Evolutionary conservation across 2,113 vertebrate species (phyloP), one percentile per base, ranked within the genome.

Genomic region (Cacatua alba): DNA sequence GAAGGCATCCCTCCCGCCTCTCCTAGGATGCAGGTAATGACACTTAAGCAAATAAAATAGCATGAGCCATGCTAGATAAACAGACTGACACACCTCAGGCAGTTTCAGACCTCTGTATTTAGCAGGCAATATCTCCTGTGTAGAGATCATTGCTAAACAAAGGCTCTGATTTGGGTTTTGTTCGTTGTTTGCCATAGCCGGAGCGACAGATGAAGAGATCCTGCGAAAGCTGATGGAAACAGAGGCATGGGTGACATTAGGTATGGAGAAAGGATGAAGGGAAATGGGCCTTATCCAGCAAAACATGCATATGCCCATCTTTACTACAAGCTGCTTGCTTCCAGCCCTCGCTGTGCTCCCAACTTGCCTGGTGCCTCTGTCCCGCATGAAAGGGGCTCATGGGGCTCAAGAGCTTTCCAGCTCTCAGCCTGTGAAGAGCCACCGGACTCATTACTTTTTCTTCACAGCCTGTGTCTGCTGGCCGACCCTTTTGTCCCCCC

Each of bases 21-120:
- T 95, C 83, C 41, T 65, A 82, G 85, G 76, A 72, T 2, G 39
- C 39, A 84, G 63, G 88, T 63, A 94, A 82, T 57, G 90, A 88
- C 87, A 90, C 80, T 91, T 87, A 68, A 85, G n/a, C 41, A 95
- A 96, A 95, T 67, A 92, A 86, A 90, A 63, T 19, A 83, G 31
- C 75, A 59, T 41, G 77, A 95, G 71, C 88, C 75, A 53, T 37
- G 60, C 46, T 65, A 86, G 55, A 77, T 39, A 88, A 94, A 93
- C 21, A 84, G n/a, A 59, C 31, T 1, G 4, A 68, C 37, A 44
- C 60, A 65, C 11, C 1, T 7, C 83, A 76, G 52, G 53, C 48
- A 57, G 31, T 71, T 84, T 86, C 44, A 91, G 72, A 71, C 39
- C 13, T 84, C 63, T 67, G 24, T 11, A 21, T 78, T 43, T 20